These are phyloP conservation scores for Holothuria glaberrima DNA, from an alignment of 35 echinoderm and acorn worm species.

Conservation along the genomic window DNA sequence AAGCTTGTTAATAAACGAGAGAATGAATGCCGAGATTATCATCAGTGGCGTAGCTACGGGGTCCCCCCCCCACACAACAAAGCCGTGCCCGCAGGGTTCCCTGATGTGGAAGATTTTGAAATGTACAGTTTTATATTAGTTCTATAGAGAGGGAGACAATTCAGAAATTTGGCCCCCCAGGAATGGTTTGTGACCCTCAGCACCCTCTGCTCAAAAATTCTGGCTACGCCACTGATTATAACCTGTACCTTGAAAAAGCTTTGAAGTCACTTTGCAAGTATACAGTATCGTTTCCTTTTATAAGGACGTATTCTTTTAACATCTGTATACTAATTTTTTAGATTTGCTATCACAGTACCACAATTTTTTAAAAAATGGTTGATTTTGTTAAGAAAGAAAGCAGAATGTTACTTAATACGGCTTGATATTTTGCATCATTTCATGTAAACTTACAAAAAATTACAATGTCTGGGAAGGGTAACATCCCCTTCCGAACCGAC, in stretches of 20 bases:
- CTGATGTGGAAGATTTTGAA: conserved; percentile 14
- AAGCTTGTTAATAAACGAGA: conserved; percentile 2
- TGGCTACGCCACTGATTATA: background rate
- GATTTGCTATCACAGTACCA: conserved; percentile 14
- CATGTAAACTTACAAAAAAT: conserved; percentile 26
- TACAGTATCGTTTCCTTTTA: conserved; percentile 5
- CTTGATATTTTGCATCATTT: conserved; percentile 25
- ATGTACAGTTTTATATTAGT: conserved; percentile 5
- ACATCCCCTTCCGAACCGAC: background rate
- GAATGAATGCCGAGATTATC: conserved; percentile 6
- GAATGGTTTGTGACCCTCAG: background rate
- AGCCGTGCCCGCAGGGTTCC: background rate
- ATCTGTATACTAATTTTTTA: background rate
- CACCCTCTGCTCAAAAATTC: background rate
- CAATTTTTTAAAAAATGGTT: conserved; percentile 19
- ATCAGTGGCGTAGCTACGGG: conserved; percentile 2
- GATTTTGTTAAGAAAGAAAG: conserved; percentile 4
- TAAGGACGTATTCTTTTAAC: conserved; percentile 4
- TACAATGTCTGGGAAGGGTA: background rate
- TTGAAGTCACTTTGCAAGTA: conserved; percentile 1
- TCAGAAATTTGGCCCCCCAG: conserved; percentile 1
- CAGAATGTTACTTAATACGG: conserved; percentile 8
- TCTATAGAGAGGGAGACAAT: background rate
- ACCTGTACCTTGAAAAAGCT: conserved; percentile 1
- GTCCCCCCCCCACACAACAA: conserved; percentile 1